Evolutionary conservation across 2,888 invertebrate species (phyloP).

Genomic region (Fragum whitleyi): DNA sequence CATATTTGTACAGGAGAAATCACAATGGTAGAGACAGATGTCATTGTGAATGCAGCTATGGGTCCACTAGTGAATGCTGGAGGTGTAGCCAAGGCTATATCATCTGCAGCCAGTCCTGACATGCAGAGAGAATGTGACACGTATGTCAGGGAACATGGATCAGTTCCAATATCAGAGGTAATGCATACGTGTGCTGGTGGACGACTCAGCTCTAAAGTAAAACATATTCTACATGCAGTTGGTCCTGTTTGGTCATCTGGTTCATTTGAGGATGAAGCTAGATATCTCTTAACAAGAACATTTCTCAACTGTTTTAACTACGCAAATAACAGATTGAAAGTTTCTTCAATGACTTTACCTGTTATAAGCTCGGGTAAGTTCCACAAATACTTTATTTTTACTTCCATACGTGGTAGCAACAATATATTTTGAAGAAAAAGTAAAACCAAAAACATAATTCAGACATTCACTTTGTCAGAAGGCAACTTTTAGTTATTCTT

Average conservation of each 20-base stretch:
- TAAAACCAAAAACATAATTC: too few species aligned
- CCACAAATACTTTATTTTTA: too few species aligned
- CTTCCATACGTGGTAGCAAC: background rate
- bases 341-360: conserved; percentile 63
- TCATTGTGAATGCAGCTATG: conserved; percentile 73
- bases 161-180: conserved; percentile 58
- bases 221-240: conserved; percentile 72
- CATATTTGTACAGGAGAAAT: conserved; percentile 64
- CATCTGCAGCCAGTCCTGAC: conserved; percentile 58
- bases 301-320: conserved; percentile 64
- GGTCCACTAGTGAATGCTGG: conserved; percentile 58
- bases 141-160: conserved; percentile 59
- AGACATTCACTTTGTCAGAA: too few species aligned
- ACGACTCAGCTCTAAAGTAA: conserved; percentile 57
- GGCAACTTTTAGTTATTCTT: too few species aligned
- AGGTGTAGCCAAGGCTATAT: conserved; percentile 70
- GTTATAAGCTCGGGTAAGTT: conserved; percentile 70
- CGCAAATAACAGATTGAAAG: conserved; percentile 59
- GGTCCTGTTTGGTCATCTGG: conserved; percentile 67
- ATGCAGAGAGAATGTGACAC: conserved; percentile 67
- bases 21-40: conserved; percentile 64
- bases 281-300: conserved; percentile 59
- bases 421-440: too few species aligned
- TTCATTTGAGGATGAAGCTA: conserved; percentile 43
- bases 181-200: conserved; percentile 74